Evolutionary conservation across 2,888 invertebrate genomes (phyloP).

Genomic region (Melanargia galathea): DNA sequence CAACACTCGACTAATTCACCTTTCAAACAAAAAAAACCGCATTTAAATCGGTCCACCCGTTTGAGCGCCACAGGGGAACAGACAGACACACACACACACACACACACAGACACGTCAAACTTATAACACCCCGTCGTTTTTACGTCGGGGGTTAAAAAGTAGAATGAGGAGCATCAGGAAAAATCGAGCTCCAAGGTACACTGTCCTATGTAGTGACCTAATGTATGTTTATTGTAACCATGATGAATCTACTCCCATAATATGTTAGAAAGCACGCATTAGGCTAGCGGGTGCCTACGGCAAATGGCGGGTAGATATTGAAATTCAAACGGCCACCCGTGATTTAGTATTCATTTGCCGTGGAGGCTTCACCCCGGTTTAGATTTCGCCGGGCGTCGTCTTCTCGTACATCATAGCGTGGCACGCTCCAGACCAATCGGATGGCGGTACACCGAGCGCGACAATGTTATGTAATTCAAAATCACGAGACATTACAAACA

Average conservation of each 20-base stretch:
- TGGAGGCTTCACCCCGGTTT: constrained; percentile 79
- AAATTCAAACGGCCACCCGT: constrained; percentile 78
- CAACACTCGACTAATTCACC: too few species aligned
- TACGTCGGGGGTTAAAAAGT: too few species aligned
- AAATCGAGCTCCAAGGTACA: too few species aligned
- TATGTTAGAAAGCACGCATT: constrained; percentile 50
- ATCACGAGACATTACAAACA: too few species aligned
- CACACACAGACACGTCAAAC: too few species aligned
- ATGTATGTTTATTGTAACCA: background rate
- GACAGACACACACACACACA: too few species aligned
- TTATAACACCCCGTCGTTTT: too few species aligned
- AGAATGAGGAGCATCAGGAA: too few species aligned
- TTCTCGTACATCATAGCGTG: constrained; percentile 80
- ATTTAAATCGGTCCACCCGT: too few species aligned
- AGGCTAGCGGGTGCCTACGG: constrained; percentile 48
- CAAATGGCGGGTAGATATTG: constrained; percentile 70
- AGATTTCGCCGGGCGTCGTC: constrained; percentile 81
- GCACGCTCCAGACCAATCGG: constrained; percentile 62
- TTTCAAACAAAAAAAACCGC: too few species aligned
- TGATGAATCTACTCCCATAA: constrained; percentile 18
- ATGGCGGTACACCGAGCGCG: constrained; percentile 46
- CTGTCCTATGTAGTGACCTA: background rate
- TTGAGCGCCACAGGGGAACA: too few species aligned
- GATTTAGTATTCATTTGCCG: constrained; percentile 82
- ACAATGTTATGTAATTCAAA: constrained; percentile 8